These are phyloP conservation scores for Aleiodes alternator DNA, from an alignment of 2,888 invertebrate genomes.

Conservation along the genomic window DNA sequence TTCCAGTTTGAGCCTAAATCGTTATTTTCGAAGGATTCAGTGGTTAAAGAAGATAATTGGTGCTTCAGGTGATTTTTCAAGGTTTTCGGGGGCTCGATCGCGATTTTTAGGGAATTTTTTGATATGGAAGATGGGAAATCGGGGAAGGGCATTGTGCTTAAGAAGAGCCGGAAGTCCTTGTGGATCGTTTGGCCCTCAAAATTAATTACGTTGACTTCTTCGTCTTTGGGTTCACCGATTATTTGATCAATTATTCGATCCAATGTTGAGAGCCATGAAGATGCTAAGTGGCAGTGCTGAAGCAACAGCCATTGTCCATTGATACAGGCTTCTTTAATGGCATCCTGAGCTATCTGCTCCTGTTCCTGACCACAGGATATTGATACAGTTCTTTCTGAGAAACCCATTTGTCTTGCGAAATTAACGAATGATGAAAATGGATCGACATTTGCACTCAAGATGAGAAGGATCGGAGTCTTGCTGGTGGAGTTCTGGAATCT, in stretches of 20 bases:
- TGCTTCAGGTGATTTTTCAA: slow-evolving; percentile 92
- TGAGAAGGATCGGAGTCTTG: slow-evolving; percentile 88
- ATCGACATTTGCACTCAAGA: slow-evolving; percentile 91
- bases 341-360: slow-evolving; percentile 87
- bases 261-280: slow-evolving; percentile 90
- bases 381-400: slow-evolving; percentile 83
- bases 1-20: slow-evolving; percentile 84
- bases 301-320: slow-evolving; percentile 92
- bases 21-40: slow-evolving; percentile 79
- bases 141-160: slow-evolving; percentile 90
- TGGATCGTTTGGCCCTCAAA: background rate
- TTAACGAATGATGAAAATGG: slow-evolving; percentile 85
- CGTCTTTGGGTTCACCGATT: slow-evolving; percentile 43
- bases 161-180: slow-evolving; percentile 81
- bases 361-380: slow-evolving; percentile 94
- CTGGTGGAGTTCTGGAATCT: slow-evolving; percentile 84
- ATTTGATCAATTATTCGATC: slow-evolving; percentile 81
- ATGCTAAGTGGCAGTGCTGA: slow-evolving; percentile 92
- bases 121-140: slow-evolving; percentile 90
- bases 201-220: too few species aligned
- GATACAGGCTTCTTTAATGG: slow-evolving; percentile 82
- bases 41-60: slow-evolving; percentile 86
- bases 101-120: slow-evolving; percentile 94
- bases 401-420: slow-evolving; percentile 83
- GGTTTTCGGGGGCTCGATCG: slow-evolving; percentile 94